phyloP scores from a whole-genome alignment of 2,113 vertebrate genomes.

The Equus quagga region DNA sequence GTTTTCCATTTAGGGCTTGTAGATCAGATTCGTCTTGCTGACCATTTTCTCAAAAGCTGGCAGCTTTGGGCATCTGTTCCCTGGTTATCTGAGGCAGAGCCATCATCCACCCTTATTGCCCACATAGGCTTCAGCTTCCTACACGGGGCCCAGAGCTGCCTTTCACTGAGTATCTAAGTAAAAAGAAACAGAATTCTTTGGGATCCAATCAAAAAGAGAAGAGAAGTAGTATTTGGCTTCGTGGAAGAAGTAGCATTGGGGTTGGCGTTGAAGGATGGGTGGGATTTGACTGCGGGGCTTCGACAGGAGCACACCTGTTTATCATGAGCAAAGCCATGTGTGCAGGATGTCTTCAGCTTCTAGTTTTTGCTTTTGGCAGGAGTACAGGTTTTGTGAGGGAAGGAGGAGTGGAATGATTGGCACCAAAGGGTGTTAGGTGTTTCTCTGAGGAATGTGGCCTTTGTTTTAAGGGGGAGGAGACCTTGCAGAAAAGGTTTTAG shows the following conservation, averaged over 20 bases:
- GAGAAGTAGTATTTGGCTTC: neutral
- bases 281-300: neutral
- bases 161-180: neutral
- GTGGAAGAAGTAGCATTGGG: neutral
- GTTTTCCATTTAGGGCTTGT: neutral
- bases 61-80: conserved; percentile 31
- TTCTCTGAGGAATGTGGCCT: neutral
- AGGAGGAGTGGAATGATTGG: neutral
- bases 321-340: neutral
- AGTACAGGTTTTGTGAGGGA: neutral
- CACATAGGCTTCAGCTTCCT: neutral
- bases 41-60: conserved; percentile 15
- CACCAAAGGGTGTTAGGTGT: neutral
- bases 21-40: neutral
- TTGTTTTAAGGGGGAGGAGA: neutral
- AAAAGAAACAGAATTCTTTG: conserved; percentile 33
- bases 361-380: neutral
- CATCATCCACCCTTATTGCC: neutral
- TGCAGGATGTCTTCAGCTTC: neutral
- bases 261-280: neutral
- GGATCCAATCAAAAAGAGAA: neutral
- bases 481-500: neutral
- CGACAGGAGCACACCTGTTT: neutral
- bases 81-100: neutral
- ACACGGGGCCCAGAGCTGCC: neutral